Base-by-base conservation (phyloP, 2,113 vertebrate genomes). In the Toxotes jaculatrix region DNA sequence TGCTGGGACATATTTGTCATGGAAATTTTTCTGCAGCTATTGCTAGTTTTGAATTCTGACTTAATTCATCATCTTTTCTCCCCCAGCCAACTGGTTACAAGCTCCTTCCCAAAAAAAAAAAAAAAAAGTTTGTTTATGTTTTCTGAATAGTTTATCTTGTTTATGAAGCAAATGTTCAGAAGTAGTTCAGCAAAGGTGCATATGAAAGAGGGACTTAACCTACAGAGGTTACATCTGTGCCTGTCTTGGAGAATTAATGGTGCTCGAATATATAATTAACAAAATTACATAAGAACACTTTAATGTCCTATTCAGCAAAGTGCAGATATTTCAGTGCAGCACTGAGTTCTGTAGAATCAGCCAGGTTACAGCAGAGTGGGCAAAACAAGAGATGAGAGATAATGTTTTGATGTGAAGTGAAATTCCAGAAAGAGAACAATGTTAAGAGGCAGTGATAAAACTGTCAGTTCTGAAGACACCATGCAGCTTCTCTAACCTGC, bases 21-120 rank as follows among this genome's bases (percentile, higher is more conserved):
- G 75, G 75, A 79, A n/a, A 69, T 84, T 51, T 80, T 71, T 3
- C 71, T 42, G 53, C 57, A 40, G 75, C 51, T 68, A 60, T 43
- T 62, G 49, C 49, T 60, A 32, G 43, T 67, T 72, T 67, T 70
- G 3, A 79, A 76, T 57, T 79, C 70, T 14, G 42, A 73, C 40
- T 49, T 62, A 56, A 36, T 40, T 16, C 74, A 40, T 53, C 74
- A 14, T 34, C 11, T 6, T 73, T 60, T 16, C 21, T 55, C 38
- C 61, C 69, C 42, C 62, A 10, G 17, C 47, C 34, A 51, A 21
- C n/a, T 31, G 32, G 17, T 49, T 40, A 36, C 2, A 4, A 51
- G 40, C 8, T 69, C 19, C 64, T 42, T 63, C 6, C 56, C 45
- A 80, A 45, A 1, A 27, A 23, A 59, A 13, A 17, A 23, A 38